Base-by-base conservation (phyloP, 1,140 invertebrate species). In the Sarcophaga peregrina region DNA sequence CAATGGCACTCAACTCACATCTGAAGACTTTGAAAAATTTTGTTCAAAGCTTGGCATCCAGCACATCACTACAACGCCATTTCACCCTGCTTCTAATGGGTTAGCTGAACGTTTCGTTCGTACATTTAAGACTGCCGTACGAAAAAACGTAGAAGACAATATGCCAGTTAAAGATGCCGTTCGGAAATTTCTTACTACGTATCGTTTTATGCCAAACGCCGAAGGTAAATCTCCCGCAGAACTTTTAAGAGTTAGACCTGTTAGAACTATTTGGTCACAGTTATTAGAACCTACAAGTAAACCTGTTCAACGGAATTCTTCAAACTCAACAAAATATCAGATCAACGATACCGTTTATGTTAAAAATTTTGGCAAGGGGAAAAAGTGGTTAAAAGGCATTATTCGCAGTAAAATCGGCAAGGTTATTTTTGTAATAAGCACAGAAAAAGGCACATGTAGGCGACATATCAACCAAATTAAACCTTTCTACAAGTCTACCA, bases 1-100 rank as follows among this genome's bases (percentile, higher is more conserved):
- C 73, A 86, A 86, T 52, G 85, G 86, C 20, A 83, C 83, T 7
- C 83, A 85, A 72, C 87, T 87, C 52, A 83, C 81, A 5, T 54
- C 84, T 54, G 62, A 81, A n/a, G 17, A 73, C 17, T 83, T 83
- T 15, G 62, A 54, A 78, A 3, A 83, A 20, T 85, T 84, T 84
- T 82, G 46, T 37, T 10, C 5, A 45, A 25, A 37, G 1, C 25
- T 75, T 85, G 85, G 85, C 1, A 87, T 88, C 46, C 78, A 83
- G 11, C 83, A 86, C 68, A 85, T 82, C 37, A 86, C 78, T 54
- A 85, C 81, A 52, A 81, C 82, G 9, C 58, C 81, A 17, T 85
- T 83, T 83, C 85, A 87, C 84, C 86, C 87, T 25, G 86, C 81
- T 4, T 86, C 86, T 3, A 91, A 90, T 84, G 86, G 86, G n/a